A percentile compares a stretch with the other conserved stretches of the same genome.
Conservation (phyloP, 2,113 vertebrate species). For the Cavia porcellus region DNA sequence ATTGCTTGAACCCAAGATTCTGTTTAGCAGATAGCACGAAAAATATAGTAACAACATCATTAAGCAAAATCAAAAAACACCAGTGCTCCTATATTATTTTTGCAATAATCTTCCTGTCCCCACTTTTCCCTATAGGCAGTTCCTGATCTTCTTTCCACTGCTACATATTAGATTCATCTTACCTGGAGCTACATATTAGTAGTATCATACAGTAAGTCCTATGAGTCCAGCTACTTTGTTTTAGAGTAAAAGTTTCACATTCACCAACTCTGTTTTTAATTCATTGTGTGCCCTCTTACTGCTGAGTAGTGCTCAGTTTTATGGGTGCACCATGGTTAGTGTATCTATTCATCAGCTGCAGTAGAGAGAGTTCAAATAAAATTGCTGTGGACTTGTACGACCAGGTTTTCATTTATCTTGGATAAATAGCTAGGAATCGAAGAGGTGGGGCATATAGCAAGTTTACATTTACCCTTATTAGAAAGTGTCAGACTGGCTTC, state of each 20-base stretch:
- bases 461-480: not conserved
- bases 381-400: not conserved
- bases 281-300: not conserved
- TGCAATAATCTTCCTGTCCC: not conserved
- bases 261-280: not conserved
- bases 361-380: not conserved
- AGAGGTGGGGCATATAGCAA: not conserved
- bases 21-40: not conserved
- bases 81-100: not conserved
- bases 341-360: not conserved
- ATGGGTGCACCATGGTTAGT: not conserved
- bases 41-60: not conserved
- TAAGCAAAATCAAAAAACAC: not conserved
- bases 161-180: not conserved
- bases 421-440: not conserved
- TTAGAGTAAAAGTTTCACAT: not conserved
- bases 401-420: not conserved
- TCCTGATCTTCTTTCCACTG: not conserved
- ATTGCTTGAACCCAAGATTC: not conserved
- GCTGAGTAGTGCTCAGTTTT: not conserved
- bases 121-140: not conserved
- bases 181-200: not conserved
- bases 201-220: not conserved
- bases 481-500: slow-evolving; percentile 4
- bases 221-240: not conserved